Conservation (phyloP, 2,113 vertebrate genomes). For the Alligator sinensis region DNA sequence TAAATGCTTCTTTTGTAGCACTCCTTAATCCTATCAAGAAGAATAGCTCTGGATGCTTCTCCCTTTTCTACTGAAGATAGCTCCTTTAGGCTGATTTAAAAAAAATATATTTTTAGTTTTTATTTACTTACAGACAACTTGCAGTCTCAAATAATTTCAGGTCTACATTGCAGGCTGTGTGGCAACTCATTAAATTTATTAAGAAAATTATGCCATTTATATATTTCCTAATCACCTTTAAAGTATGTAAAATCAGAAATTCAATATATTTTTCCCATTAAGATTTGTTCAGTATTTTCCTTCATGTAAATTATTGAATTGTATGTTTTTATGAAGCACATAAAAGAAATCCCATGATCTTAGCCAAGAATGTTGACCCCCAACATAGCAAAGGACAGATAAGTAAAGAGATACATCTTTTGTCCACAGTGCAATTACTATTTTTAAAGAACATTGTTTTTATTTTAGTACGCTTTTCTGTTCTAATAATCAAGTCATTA, state of each 20-base stretch:
- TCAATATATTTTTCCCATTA: conserved; percentile 11
- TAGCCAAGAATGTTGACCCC: background rate
- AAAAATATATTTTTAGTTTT: background rate
- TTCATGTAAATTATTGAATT: conserved; percentile 30
- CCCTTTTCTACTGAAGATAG: conserved; percentile 55
- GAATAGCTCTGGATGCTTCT: conserved; percentile 69
- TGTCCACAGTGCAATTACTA: conserved; percentile 24
- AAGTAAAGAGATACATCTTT: conserved; percentile 28
- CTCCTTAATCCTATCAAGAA: conserved; percentile 80
- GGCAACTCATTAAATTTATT: conserved; percentile 52
- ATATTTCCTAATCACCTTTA: conserved; percentile 32
- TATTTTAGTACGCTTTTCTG: conserved; percentile 70
- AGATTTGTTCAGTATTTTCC: conserved; percentile 59
- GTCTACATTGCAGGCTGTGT: conserved; percentile 19
- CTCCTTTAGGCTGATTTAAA: conserved; percentile 6
- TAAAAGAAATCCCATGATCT: no score
- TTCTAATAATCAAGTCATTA: conserved; percentile 76
- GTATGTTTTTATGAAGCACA: background rate
- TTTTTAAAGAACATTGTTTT: conserved; percentile 52
- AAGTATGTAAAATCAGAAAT: conserved; percentile 45
- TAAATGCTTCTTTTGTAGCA: conserved; percentile 78
- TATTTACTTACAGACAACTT: conserved; percentile 48
- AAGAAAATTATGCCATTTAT: conserved; percentile 23
- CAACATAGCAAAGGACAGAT: conserved; percentile 14
- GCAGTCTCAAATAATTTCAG: background rate